These are phyloP conservation scores for Corynorhinus townsendii DNA, from an alignment of 2,113 vertebrate species.

Conservation along the genomic window DNA sequence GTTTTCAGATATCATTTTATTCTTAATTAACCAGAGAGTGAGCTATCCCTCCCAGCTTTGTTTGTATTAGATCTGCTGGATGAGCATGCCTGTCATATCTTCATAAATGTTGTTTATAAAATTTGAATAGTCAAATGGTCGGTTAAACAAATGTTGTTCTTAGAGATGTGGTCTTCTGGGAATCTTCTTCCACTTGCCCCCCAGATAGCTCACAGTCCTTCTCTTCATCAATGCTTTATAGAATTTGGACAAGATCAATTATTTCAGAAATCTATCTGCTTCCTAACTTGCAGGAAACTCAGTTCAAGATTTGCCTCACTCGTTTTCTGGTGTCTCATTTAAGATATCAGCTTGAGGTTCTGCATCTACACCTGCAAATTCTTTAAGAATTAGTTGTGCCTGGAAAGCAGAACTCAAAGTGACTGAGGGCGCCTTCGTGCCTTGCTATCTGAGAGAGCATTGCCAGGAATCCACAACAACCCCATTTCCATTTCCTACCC, in stretches of 20 bases:
- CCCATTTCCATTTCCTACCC: neutral
- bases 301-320: neutral
- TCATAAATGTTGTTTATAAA: neutral
- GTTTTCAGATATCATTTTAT: neutral
- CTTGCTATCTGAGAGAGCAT: neutral
- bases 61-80: neutral
- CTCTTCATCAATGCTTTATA: neutral
- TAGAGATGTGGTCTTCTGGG: neutral
- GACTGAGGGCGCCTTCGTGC: neutral
- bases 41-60: neutral
- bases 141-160: neutral
- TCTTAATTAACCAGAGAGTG: neutral
- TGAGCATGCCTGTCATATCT: neutral
- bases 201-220: neutral
- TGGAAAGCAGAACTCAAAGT: neutral
- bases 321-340: neutral
- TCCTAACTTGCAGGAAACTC: neutral
- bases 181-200: neutral
- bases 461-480: neutral
- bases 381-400: neutral
- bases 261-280: neutral
- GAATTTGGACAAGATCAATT: neutral
- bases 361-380: neutral
- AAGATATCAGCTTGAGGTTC: neutral
- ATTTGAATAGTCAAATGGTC: neutral